Evolutionary conservation across 2,113 vertebrate genomes (phyloP).

Genomic region (Lophotis ruficrista): DNA sequence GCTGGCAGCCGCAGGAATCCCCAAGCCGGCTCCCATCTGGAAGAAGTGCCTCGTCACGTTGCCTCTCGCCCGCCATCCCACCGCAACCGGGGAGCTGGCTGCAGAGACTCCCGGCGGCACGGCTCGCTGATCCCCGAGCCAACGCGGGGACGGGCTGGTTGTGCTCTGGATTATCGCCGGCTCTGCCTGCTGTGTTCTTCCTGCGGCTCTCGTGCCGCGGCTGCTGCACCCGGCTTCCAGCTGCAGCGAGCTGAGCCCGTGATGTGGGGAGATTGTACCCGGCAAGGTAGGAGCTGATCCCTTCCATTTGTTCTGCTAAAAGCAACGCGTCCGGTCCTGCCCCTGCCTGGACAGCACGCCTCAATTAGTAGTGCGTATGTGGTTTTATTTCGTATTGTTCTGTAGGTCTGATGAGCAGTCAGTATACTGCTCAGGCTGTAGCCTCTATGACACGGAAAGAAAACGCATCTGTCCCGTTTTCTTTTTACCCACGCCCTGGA

Average conservation of each 20-base stretch:
- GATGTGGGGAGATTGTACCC: neutral
- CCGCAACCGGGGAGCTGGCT: neutral
- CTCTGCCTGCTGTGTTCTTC: neutral
- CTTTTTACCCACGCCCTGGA: neutral
- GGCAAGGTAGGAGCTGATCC: slow-evolving; percentile 38
- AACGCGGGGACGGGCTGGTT: neutral
- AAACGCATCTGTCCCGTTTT: neutral
- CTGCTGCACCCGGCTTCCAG: neutral
- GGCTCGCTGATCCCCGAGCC: neutral
- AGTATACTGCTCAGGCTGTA: neutral
- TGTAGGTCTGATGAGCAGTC: neutral
- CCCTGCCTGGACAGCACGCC: neutral
- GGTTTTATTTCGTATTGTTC: neutral
- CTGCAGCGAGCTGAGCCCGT: neutral
- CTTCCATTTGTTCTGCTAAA: neutral
- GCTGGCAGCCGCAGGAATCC: neutral
- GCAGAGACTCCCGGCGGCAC: neutral
- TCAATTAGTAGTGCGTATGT: neutral
- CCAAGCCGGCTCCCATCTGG: neutral
- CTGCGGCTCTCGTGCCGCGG: neutral
- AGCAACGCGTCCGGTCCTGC: neutral
- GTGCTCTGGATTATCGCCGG: slow-evolving; percentile 9
- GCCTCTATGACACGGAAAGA: neutral
- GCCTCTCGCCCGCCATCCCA: neutral
- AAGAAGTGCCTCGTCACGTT: slow-evolving; percentile 28